phyloP scores from a whole-genome alignment of 2,797 vertebrate species.

The Sebastes vulpes region DNA sequence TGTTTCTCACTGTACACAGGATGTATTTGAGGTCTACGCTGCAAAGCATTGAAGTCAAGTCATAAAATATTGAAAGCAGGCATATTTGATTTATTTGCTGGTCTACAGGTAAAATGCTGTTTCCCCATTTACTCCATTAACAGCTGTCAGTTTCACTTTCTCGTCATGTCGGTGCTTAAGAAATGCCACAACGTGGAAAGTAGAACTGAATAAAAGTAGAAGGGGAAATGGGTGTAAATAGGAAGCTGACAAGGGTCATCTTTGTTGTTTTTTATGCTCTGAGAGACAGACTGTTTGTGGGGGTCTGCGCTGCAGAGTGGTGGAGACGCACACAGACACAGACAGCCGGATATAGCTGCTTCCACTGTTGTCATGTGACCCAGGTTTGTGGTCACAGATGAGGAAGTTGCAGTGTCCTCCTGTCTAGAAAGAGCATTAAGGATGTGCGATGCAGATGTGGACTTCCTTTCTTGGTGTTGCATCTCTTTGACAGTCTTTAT shows the following conservation, averaged over 20 bases:
- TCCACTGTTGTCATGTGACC: slow-evolving; percentile 77
- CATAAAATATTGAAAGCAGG: background rate
- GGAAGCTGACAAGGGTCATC: slow-evolving; percentile 78
- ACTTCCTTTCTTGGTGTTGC: background rate
- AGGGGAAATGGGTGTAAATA: slow-evolving; percentile 78
- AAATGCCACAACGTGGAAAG: slow-evolving; percentile 61
- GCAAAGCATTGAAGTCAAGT: slow-evolving; percentile 17
- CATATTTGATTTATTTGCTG: background rate
- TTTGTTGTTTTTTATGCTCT: slow-evolving; percentile 66
- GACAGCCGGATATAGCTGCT: slow-evolving; percentile 78
- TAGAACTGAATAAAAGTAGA: slow-evolving; percentile 71
- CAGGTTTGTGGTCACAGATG: slow-evolving; percentile 63
- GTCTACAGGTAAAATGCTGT: background rate
- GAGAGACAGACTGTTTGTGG: slow-evolving; percentile 50
- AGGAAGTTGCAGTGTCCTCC: slow-evolving; percentile 69
- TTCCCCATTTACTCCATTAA: slow-evolving; percentile 2
- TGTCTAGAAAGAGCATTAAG: slow-evolving; percentile 54
- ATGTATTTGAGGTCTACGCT: slow-evolving; percentile 43
- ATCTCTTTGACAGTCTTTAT: background rate
- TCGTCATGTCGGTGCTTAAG: slow-evolving; percentile 2
- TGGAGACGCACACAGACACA: slow-evolving; percentile 25
- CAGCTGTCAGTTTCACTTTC: slow-evolving; percentile 68
- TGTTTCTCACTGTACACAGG: slow-evolving; percentile 46
- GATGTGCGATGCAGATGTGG: slow-evolving; percentile 33
- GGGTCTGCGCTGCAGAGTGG: slow-evolving; percentile 44